Conservation (phyloP, 2,888 invertebrate species). For the Drosophila macrospina region DNA sequence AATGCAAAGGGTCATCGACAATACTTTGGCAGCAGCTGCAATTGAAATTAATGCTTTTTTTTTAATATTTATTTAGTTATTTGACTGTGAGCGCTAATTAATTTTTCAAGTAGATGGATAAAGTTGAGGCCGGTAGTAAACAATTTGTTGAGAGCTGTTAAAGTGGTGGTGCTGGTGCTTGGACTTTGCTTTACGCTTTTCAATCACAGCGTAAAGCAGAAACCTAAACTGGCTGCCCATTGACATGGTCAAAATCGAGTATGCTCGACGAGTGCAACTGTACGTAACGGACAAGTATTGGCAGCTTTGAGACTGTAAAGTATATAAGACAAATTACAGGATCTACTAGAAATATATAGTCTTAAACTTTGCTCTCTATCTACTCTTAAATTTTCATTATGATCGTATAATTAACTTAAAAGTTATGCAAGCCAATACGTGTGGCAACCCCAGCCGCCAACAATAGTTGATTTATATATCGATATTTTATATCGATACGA, state of each 20-base stretch:
- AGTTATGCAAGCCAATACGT: no score
- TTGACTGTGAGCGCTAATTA: slow-evolving; percentile 41
- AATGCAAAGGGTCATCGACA: slow-evolving; percentile 27
- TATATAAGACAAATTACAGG: no score
- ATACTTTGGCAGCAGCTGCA: slow-evolving; percentile 15
- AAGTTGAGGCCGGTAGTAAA: background rate
- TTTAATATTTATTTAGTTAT: slow-evolving; percentile 12
- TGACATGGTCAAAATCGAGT: background rate
- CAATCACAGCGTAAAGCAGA: slow-evolving; percentile 2
- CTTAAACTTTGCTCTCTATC: no score
- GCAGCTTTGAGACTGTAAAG: no score
- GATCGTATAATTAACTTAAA: no score
- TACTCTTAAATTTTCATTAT: no score
- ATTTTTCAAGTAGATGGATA: slow-evolving; percentile 15
- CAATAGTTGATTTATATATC: no score
- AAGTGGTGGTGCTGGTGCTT: slow-evolving; percentile 3
- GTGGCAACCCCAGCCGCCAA: no score
- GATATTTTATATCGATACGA: no score
- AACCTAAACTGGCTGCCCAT: background rate
- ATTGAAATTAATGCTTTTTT: slow-evolving; percentile 18
- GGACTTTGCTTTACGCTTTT: background rate
- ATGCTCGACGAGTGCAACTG: background rate
- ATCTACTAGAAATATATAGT: no score
- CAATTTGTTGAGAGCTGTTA: slow-evolving; percentile 17
- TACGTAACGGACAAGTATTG: background rate